These are phyloP conservation scores for Drosophila ustulata DNA, from an alignment of 2,888 invertebrate genomes.

Conservation along the genomic window DNA sequence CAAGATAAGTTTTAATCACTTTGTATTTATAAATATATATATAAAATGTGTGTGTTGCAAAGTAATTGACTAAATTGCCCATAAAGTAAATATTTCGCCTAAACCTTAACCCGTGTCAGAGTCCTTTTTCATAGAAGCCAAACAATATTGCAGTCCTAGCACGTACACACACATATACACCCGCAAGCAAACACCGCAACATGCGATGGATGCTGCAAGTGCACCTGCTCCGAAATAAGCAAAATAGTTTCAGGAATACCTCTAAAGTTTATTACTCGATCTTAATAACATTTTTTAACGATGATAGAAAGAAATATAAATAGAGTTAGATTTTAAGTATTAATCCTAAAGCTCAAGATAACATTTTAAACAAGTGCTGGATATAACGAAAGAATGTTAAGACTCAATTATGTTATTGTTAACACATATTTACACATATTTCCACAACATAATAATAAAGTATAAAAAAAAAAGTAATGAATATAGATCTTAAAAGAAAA, in stretches of 20 bases:
- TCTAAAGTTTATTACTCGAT: neutral
- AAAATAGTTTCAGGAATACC: slow-evolving; percentile 3
- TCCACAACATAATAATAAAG: too few species aligned
- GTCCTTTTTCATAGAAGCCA: neutral
- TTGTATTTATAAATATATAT: too few species aligned
- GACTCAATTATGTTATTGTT: too few species aligned
- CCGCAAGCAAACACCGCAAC: neutral
- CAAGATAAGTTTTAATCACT: too few species aligned
- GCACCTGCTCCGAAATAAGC: neutral
- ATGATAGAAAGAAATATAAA: neutral
- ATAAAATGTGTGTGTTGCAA: too few species aligned
- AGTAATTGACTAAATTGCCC: neutral
- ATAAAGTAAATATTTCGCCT: neutral
- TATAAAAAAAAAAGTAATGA: too few species aligned
- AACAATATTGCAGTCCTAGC: neutral
- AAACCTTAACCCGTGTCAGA: neutral
- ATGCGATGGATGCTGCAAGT: neutral
- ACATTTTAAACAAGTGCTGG: neutral
- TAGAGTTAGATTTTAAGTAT: neutral
- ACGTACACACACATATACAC: neutral
- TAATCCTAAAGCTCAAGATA: neutral
- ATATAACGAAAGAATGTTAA: too few species aligned
- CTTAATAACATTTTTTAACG: neutral
- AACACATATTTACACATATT: too few species aligned
- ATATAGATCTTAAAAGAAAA: too few species aligned